Evolutionary conservation across 1,140 invertebrate species (phyloP).

Genomic region (Zaprionus inermis): DNA sequence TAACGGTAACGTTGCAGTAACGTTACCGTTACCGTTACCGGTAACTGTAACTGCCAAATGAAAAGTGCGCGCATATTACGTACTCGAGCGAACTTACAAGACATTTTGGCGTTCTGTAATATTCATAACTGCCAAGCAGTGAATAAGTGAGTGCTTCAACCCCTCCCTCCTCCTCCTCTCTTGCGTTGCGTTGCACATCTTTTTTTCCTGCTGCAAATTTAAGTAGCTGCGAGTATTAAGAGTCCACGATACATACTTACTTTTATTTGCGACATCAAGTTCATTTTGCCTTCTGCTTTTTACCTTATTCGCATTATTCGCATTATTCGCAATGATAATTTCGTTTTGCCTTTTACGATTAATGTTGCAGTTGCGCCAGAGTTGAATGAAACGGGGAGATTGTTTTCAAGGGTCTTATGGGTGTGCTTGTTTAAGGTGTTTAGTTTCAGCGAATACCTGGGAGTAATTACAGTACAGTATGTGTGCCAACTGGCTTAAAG

Average conservation of each 20-base stretch:
- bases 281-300: background rate
- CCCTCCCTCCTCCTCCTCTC: background rate
- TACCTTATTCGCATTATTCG: background rate
- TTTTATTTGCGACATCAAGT: constrained; percentile 6
- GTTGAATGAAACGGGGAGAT: background rate
- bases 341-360: background rate
- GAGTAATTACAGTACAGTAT: too few relatives aligned
- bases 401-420: background rate
- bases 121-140: constrained; percentile 67
- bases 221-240: constrained; percentile 31
- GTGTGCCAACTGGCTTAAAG: too few relatives aligned
- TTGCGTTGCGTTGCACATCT: constrained; percentile 10
- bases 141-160: constrained; percentile 27
- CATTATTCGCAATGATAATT: constrained; percentile 3
- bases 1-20: constrained; percentile 54
- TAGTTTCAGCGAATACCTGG: background rate
- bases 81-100: constrained; percentile 71
- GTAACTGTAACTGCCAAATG: constrained; percentile 39
- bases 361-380: background rate
- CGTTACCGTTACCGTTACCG: constrained; percentile 48
- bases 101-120: constrained; percentile 75
- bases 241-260: constrained; percentile 7
- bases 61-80: constrained; percentile 60
- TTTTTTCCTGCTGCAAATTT: constrained; percentile 16
- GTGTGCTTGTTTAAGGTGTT: background rate